Evolutionary conservation across 2,797 vertebrate genomes (phyloP).

Genomic region (Sebastes dallii): DNA sequence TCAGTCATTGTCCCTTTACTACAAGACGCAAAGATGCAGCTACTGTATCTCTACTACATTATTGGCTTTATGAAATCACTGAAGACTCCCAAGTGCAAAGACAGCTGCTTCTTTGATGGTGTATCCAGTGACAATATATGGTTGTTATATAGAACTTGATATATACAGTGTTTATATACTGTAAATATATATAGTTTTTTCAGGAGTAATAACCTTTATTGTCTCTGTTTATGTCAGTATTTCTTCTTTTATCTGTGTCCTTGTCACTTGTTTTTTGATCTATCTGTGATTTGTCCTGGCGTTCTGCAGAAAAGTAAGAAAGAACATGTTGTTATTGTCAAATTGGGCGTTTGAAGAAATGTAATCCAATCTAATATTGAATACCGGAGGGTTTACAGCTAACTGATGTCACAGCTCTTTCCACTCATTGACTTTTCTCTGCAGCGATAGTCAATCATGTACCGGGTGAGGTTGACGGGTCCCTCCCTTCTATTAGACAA

Average conservation of each 20-base stretch:
- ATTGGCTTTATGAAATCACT: constrained; percentile 4
- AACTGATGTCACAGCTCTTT: not conserved
- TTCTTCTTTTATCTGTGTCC: not conserved
- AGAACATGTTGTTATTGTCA: not conserved
- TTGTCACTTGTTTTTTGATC: not conserved
- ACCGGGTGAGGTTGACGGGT: not conserved
- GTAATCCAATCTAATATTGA: not conserved
- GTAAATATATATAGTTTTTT: not conserved
- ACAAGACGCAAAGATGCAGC: constrained; percentile 9
- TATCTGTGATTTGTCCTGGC: not conserved
- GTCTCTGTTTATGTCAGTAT: not conserved
- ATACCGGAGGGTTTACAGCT: not conserved
- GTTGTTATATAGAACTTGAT: not conserved
- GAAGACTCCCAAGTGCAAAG: constrained; percentile 5
- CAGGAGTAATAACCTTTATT: not conserved
- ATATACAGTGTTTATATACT: not conserved
- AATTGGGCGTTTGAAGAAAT: not conserved
- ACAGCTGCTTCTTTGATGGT: not conserved
- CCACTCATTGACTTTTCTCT: not conserved
- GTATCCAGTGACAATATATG: not conserved
- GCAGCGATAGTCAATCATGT: not conserved
- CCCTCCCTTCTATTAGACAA: not conserved
- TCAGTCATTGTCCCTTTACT: constrained; percentile 12
- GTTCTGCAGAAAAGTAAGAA: not conserved
- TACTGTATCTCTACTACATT: not conserved